Evolutionary conservation across 2,888 invertebrate species (phyloP), one percentile per base, ranked within the genome.

Genomic region (Carcina quercana): DNA sequence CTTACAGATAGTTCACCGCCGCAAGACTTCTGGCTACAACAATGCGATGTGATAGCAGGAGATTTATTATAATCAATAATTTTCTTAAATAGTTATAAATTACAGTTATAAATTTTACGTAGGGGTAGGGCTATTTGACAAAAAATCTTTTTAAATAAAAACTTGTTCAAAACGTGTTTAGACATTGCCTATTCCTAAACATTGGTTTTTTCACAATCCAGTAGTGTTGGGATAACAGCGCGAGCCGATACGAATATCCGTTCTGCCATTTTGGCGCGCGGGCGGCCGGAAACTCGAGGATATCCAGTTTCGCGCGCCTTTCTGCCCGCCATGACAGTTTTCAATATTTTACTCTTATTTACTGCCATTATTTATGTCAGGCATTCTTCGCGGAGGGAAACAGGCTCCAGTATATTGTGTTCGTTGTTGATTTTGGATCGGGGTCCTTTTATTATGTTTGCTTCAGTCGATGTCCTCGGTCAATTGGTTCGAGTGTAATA

Each of bases 271-370:
- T 76, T 76, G 67, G 71, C 64, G 71, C 64, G 71, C 68, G 64
- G 59, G 67, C 71, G 65, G 59, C 76, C 82, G 83, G 83, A 83
- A 76, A 72, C 74, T 65, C 65, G 58, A 67, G 79, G 78, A 79
- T 75, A 80, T 80, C 75, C 79, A 75, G 72, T 74, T 74, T 68
- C 76, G 68, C 73, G 68, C 71, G 70, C 72, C 67, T 74, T 74
- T 76, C 73, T 74, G 55, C 65, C 66, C 70, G 68, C 73, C 68
- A 66, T 76, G 83, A 82, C 83, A 78, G 58, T 83, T 80, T 78
- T 70, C 83, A 74, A 83, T 83, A 83, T 82, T 80, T 82, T 75
- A 78, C 74, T 73, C 72, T 82, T 83, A 83, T 83, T 83, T 82
- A 83, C 74, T 63, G 78, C 67, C 54, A 73, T 83, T 82, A 82